Base-by-base conservation (phyloP, 1,140 invertebrate genomes). In the Piezodorus guildinii region DNA sequence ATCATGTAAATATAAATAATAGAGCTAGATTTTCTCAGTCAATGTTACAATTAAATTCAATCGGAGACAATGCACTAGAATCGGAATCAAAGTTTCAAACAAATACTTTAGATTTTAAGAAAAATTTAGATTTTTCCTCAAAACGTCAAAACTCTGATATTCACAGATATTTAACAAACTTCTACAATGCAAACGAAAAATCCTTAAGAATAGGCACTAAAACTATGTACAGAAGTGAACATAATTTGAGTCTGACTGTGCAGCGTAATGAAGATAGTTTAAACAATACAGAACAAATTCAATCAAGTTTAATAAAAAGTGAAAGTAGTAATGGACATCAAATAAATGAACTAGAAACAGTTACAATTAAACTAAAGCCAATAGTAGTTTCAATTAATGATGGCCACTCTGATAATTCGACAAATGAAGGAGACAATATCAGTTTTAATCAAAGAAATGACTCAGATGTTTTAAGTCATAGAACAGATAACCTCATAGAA, bases 1-100 rank as follows among this genome's bases (percentile, higher is more conserved):
- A 77, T 49, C 72, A 75, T 45, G 45, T 66, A 25, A 16, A 56
- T 56, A 56, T 16, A 23, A 23, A 21, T 16, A 45, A n/a, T 27
- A 64, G 46, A 56, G 16, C 54, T 27, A 64, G 25, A 52, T 30
- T 54, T 14, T 58, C 62, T 23, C 62, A 64, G 21, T 64, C 62
- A n/a, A 58, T 64, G 54, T 44, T 45, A 34, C 62, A 58, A 34
- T 45, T 59, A 58, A 64, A 58, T 64, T 19, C 51, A 12, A 44
- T 30, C n/a, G 49, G 45, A 63, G n/a, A 17, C 23, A 51, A 46
- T 16, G 43, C 15, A 6, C 49, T n/a, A 49, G 60, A 19, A 44
- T 39, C 52, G 1, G 52, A 56, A 15, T 56, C 17, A 23, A 56
- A 56, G 17, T 21, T 56, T 56, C 5, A 6, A 60, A 58, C 6